Conservation (phyloP, 2,888 invertebrate genomes). For the Stenodera caucasica region DNA sequence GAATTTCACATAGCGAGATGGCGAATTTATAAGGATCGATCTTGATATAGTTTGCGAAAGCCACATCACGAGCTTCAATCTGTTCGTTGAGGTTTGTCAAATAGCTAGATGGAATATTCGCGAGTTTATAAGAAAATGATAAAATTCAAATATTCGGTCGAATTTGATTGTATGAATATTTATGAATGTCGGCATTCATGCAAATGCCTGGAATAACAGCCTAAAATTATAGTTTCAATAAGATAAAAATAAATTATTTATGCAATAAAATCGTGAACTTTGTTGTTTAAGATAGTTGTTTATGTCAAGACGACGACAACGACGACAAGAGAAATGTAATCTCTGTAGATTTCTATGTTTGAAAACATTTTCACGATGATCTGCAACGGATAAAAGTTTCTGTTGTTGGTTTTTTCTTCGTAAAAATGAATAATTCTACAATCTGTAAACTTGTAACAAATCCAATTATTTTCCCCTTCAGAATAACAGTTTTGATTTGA, state of each 20-base stretch:
- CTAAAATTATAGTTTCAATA: too few species aligned
- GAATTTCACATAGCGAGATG: background rate
- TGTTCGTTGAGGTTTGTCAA: conserved; percentile 5
- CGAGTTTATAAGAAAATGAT: too few species aligned
- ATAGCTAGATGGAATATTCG: background rate
- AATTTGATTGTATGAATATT: background rate
- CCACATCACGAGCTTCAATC: background rate
- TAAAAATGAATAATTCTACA: too few species aligned
- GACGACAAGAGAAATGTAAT: background rate
- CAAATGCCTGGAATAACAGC: too few species aligned
- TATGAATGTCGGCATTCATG: background rate
- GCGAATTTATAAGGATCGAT: background rate
- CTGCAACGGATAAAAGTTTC: too few species aligned
- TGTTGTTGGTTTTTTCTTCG: too few species aligned
- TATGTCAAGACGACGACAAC: background rate
- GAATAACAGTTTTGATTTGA: too few species aligned
- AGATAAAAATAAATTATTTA: background rate
- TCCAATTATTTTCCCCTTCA: too few species aligned
- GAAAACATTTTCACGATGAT: background rate
- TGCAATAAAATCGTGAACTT: background rate
- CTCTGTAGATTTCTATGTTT: background rate
- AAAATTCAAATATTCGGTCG: background rate
- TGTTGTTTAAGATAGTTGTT: background rate
- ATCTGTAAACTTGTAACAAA: too few species aligned
- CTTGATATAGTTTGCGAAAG: background rate